Percentiles rank a stretch among this genome's conserved stretches.
Evolutionary conservation across 2,797 vertebrate genomes (phyloP).

Genomic region (Zonotrichia albicollis): DNA sequence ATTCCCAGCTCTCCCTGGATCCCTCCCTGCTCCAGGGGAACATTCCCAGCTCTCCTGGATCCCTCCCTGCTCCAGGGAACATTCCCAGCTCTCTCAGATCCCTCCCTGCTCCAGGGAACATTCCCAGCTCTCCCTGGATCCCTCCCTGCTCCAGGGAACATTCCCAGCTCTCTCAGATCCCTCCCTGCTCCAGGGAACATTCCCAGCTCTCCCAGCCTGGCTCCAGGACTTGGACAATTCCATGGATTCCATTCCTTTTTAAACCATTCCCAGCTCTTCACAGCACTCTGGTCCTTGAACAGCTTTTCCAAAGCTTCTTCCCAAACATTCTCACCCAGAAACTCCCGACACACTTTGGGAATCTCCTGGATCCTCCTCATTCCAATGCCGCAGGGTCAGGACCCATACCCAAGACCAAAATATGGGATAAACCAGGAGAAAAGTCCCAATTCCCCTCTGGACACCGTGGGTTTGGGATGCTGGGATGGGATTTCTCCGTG

Average conservation of each 20-base stretch:
- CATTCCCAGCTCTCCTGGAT: too few species aligned
- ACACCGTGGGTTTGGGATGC: accelerated
- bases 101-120: too few species aligned
- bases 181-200: not conserved
- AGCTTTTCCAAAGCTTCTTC: not conserved
- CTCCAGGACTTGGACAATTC: not conserved
- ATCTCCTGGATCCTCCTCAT: not conserved
- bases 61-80: too few species aligned
- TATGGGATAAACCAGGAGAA: not conserved
- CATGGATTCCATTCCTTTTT: not conserved
- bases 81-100: too few species aligned
- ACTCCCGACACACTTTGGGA: accelerated
- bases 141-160: too few species aligned
- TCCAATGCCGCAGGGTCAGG: accelerated
- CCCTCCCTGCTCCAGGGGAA: too few species aligned
- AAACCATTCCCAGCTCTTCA: not conserved
- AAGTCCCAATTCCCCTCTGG: not conserved
- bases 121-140: too few species aligned
- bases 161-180: not conserved
- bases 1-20: too few species aligned
- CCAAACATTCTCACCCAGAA: not conserved
- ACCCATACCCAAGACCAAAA: not conserved
- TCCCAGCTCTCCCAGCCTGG: not conserved
- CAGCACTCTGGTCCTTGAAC: accelerated
- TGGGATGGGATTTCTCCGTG: not conserved